A percentile compares a stretch with the other conserved stretches of the same genome.
Conservation (phyloP, 2,888 invertebrate species). For the Choristoneura rosaceana region DNA sequence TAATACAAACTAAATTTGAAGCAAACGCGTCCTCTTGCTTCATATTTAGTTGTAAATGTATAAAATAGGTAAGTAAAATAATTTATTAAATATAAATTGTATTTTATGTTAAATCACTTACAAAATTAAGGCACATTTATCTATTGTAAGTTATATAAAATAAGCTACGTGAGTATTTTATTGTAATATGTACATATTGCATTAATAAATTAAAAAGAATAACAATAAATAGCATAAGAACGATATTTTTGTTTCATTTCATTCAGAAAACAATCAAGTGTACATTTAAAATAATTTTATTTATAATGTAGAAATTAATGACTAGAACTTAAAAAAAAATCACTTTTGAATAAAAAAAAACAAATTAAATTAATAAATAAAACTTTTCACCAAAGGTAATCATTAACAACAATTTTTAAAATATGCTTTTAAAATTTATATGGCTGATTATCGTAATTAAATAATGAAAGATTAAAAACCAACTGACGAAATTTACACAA, state of each 20-base stretch:
- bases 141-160: neutral
- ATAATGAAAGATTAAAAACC: too few species aligned
- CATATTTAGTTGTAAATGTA: slow-evolving; percentile 27
- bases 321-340: slow-evolving; percentile 23
- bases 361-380: neutral
- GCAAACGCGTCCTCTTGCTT: slow-evolving; percentile 47
- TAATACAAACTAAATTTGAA: slow-evolving; percentile 37
- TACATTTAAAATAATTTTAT: neutral
- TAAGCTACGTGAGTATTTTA: slow-evolving; percentile 33
- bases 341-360: neutral
- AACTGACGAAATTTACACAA: neutral
- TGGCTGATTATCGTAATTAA: too few species aligned
- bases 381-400: neutral
- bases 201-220: slow-evolving; percentile 44
- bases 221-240: slow-evolving; percentile 35
- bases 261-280: neutral
- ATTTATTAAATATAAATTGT: slow-evolving; percentile 8
- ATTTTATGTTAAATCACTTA: slow-evolving; percentile 27
- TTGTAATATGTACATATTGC: slow-evolving; percentile 66
- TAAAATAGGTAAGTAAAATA: slow-evolving; percentile 16
- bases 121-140: slow-evolving; percentile 38
- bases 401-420: neutral
- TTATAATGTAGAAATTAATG: slow-evolving; percentile 24
- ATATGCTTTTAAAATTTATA: neutral
- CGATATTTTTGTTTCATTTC: slow-evolving; percentile 19